phyloP scores from a whole-genome alignment of 2,888 invertebrate species.

The Eupithecia centaureata region DNA sequence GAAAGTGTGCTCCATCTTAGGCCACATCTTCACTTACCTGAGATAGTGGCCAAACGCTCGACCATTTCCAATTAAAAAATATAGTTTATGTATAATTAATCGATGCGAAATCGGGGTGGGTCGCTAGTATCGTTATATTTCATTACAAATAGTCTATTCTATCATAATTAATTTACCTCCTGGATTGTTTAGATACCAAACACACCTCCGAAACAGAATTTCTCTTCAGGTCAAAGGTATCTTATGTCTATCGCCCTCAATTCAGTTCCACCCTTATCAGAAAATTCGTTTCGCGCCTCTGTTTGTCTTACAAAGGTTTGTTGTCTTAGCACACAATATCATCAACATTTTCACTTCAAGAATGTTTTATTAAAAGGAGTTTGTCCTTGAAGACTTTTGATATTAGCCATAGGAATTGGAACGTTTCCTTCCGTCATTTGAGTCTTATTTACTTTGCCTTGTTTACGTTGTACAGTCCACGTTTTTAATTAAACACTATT shows the following conservation, averaged over 20 bases:
- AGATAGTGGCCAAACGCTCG: too few relatives aligned
- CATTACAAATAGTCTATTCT: too few relatives aligned
- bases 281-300: conserved; percentile 6
- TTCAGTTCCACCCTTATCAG: conserved; percentile 2
- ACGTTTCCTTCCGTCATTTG: not conserved
- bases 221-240: not conserved
- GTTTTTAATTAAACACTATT: conserved; percentile 10
- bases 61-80: too few relatives aligned
- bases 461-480: not conserved
- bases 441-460: conserved; percentile 6
- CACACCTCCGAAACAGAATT: not conserved
- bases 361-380: conserved; percentile 1
- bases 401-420: conserved; percentile 3
- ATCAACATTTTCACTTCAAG: conserved; percentile 11
- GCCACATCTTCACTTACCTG: too few relatives aligned
- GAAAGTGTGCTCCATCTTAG: too few relatives aligned
- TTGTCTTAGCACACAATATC: conserved; percentile 11
- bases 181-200: not conserved
- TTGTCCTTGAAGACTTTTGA: not conserved
- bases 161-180: too few relatives aligned
- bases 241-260: not conserved
- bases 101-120: too few relatives aligned
- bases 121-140: too few relatives aligned
- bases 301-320: conserved; percentile 4
- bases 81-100: too few relatives aligned